A percentile compares a stretch with the other conserved stretches of the same genome.
These are phyloP conservation scores for Pimephales promelas DNA, from an alignment of 2,113 vertebrate species.

Conservation along the genomic window DNA sequence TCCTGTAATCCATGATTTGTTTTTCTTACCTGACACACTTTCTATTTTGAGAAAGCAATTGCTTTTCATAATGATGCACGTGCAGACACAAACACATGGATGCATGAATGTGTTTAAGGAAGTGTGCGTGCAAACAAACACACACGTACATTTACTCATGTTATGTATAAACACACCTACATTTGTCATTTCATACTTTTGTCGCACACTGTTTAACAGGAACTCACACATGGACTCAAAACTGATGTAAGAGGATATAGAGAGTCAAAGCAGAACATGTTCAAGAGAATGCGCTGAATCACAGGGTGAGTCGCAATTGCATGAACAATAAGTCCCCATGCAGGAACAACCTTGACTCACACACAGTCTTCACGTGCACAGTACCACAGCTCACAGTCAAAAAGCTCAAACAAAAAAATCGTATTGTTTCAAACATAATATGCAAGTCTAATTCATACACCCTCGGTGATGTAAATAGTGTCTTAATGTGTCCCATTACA, in stretches of 20 bases:
- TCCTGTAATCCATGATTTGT: slow-evolving; percentile 41
- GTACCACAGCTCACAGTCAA: not conserved
- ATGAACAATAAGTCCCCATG: not conserved
- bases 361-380: not conserved
- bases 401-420: not conserved
- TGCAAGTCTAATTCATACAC: not conserved
- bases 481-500: not conserved
- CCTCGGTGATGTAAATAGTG: not conserved
- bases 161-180: not conserved
- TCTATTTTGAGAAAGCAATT: not conserved
- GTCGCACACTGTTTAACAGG: not conserved
- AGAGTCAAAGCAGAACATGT: not conserved
- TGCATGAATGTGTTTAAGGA: not conserved
- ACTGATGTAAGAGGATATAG: not conserved
- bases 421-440: not conserved
- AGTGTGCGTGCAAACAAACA: not conserved
- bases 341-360: not conserved
- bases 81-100: not conserved
- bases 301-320: not conserved
- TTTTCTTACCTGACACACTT: not conserved
- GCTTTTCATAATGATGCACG: not conserved
- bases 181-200: not conserved
- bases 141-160: not conserved
- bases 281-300: not conserved
- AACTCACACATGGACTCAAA: not conserved